phyloP scores from a whole-genome alignment of 2,113 vertebrate species.

The Ellobius talpinus region DNA sequence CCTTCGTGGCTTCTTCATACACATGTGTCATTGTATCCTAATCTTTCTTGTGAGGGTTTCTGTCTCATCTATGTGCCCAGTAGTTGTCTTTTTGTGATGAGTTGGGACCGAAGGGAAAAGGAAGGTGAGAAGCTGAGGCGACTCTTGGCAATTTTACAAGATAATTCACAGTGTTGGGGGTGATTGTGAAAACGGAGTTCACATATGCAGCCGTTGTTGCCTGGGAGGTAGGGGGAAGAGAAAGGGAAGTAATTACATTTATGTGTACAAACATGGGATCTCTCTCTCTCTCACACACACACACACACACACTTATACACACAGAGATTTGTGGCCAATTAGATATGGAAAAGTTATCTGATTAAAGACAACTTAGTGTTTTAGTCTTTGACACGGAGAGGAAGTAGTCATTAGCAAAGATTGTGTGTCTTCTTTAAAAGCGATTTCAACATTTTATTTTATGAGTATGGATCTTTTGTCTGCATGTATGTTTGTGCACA shows the following conservation, averaged over 20 bases:
- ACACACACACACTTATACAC: not conserved
- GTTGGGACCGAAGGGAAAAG: not conserved
- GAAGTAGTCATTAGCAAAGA: slow-evolving; percentile 3
- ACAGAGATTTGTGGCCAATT: not conserved
- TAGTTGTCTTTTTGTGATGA: not conserved
- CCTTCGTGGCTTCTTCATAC: not conserved
- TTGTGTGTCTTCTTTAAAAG: not conserved
- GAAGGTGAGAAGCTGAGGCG: not conserved
- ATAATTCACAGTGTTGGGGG: not conserved
- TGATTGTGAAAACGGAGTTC: not conserved
- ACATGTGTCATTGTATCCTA: not conserved
- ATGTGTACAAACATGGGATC: not conserved
- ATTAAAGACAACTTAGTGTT: not conserved
- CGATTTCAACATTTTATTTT: too few relatives aligned
- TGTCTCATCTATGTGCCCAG: not conserved
- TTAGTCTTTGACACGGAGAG: not conserved
- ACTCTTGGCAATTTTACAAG: not conserved
- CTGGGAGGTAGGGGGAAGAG: not conserved
- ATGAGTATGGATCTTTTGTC: not conserved
- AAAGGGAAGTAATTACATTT: not conserved
- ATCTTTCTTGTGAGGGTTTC: not conserved
- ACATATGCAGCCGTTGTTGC: not conserved
- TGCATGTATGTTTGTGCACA: not conserved
- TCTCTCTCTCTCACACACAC: too few relatives aligned
- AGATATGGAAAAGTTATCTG: not conserved